Evolutionary conservation across 53 echinoderm and acorn worm species (phyloP), one percentile per base, ranked within the genome.

Genomic region (Temnopleurus reevesii): DNA sequence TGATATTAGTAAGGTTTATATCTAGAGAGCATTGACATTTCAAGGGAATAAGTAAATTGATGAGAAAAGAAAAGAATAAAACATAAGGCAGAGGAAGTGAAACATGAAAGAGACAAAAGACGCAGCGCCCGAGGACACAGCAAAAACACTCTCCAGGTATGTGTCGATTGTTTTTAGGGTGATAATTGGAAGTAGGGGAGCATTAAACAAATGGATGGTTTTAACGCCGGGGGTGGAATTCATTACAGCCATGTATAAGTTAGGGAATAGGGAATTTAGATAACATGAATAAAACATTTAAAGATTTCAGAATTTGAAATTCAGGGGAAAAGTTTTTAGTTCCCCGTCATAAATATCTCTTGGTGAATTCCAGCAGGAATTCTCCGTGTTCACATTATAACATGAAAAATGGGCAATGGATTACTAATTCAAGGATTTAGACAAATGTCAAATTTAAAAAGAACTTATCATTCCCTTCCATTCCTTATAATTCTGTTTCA

Each of bases 151-250:
- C n/a, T n/a, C n/a, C n/a, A 71, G 71, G 71, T 71, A 71, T 41
- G 43, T 71, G 71, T 71, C 71, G 41, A 71, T 71, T 71, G 71
- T 71, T 71, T 71, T 71, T 71, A 71, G 41, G 71, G 71, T 71
- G 71, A 71, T 71, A 71, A 71, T 71, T 71, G 41, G 71, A 71
- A 71, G 41, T 71, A 71, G 71, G 41, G 71, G 71, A 71, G 71
- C 23, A 71, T 71, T 71, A 71, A 41, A 71, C 38, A 71, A 71
- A 71, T 71, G 38, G 71, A 71, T 71, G 71, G 71, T 41, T 0
- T 41, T n/a, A 19, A n/a, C 8, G 38, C 71, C 71, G 5, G 41
- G 21, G 71, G 71, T 8, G 6, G n/a, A 36, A 41, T 71, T 71
- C 71, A 71, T 71, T 71, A 71, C 23, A 21, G 41, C 21, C 41